These are phyloP conservation scores for Papilio polyxenes DNA, from an alignment of 1,140 invertebrate species.

Conservation along the genomic window DNA sequence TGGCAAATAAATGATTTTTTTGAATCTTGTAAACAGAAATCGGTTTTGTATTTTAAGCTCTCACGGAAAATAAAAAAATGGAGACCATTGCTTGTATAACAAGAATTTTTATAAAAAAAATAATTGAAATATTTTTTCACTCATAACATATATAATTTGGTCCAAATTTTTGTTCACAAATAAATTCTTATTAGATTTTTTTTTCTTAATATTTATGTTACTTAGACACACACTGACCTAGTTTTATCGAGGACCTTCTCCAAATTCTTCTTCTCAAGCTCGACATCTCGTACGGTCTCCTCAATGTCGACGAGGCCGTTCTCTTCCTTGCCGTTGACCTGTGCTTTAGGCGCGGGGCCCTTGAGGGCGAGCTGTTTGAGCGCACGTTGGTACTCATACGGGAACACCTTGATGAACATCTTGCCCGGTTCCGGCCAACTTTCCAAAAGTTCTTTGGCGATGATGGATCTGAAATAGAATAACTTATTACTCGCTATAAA, in stretches of 20 bases:
- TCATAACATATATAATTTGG: no score
- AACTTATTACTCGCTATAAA: not conserved
- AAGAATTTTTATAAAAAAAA: no score
- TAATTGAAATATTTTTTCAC: no score
- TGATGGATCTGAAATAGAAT: slow-evolving; percentile 82
- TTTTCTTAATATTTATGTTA: no score
- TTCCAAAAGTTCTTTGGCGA: slow-evolving; percentile 89
- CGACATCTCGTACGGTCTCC: slow-evolving; percentile 78
- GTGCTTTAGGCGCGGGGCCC: slow-evolving; percentile 60
- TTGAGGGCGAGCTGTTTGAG: slow-evolving; percentile 88
- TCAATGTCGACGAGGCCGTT: slow-evolving; percentile 77
- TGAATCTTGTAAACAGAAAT: no score
- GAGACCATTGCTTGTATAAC: no score
- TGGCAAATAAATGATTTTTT: no score
- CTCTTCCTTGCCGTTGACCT: slow-evolving; percentile 62
- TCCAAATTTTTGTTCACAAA: no score
- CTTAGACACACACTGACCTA: slow-evolving; percentile 77
- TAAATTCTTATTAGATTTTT: no score
- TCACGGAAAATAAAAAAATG: no score
- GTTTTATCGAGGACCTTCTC: slow-evolving; percentile 95
- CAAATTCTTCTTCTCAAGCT: slow-evolving; percentile 88
- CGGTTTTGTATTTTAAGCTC: no score
- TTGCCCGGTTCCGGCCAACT: slow-evolving; percentile 90
- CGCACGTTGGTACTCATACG: slow-evolving; percentile 97
- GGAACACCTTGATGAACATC: slow-evolving; percentile 98